A percentile compares a stretch with the other conserved stretches of the same genome.
Conservation (phyloP, 2,888 invertebrate genomes). For the Hyposoter didymator region DNA sequence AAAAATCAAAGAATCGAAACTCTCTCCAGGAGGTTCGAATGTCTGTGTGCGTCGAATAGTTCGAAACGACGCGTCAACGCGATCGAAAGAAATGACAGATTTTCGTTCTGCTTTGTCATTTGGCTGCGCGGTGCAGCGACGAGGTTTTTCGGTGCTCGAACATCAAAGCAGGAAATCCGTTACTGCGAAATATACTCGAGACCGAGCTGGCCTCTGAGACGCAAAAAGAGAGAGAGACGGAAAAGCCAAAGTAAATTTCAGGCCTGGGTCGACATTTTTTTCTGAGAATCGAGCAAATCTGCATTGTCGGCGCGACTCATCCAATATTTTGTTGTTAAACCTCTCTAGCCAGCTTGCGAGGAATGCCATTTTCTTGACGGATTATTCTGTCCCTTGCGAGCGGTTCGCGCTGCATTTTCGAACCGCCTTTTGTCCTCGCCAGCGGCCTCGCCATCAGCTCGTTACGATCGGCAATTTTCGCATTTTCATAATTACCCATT, state of each 20-base stretch:
- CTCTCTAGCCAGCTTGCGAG: neutral
- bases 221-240: neutral
- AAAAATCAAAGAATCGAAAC: conserved; percentile 1
- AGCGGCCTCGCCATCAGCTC: neutral
- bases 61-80: neutral
- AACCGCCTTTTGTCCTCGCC: neutral
- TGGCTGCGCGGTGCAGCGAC: neutral
- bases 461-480: neutral
- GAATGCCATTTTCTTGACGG: conserved; percentile 8
- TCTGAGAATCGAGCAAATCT: conserved; percentile 5
- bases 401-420: neutral
- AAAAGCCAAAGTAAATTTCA: neutral
- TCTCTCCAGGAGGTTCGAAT: conserved; percentile 20
- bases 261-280: conserved; percentile 25
- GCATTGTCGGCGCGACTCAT: neutral
- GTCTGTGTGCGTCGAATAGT: neutral
- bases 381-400: conserved; percentile 9
- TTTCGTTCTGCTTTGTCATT: conserved; percentile 47
- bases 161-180: conserved; percentile 54
- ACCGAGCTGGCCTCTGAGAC: neutral
- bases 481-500: neutral
- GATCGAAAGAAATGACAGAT: conserved; percentile 39
- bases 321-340: conserved; percentile 15
- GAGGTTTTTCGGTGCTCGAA: conserved; percentile 61
- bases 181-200: conserved; percentile 27